A percentile compares a stretch with the other conserved stretches of the same genome.
Evolutionary conservation across 1,140 invertebrate species (phyloP).

Genomic region (Heliconius hewitsoni): DNA sequence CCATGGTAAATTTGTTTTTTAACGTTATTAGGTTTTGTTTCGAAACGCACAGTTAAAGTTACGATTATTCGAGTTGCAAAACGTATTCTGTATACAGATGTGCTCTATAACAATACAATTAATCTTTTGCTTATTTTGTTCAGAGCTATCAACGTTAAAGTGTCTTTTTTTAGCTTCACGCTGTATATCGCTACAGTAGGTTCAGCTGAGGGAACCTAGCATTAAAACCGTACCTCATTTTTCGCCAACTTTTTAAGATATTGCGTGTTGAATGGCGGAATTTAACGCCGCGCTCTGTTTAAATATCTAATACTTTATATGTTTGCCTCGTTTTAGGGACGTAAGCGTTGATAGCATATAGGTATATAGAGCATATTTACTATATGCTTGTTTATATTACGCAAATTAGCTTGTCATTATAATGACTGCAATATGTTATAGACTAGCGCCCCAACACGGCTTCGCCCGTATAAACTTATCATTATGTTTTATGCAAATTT

Average conservation of each 20-base stretch:
- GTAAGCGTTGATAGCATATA: too few species aligned
- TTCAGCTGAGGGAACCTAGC: too few species aligned
- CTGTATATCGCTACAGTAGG: too few species aligned
- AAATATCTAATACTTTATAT: too few species aligned
- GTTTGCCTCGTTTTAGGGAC: neutral
- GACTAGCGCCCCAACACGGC: neutral
- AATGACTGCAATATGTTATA: neutral
- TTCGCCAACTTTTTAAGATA: too few species aligned
- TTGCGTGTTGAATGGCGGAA: too few species aligned
- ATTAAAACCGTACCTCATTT: too few species aligned
- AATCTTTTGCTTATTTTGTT: constrained; percentile 8
- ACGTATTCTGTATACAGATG: constrained; percentile 15
- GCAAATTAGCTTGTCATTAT: neutral
- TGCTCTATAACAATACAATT: constrained; percentile 1
- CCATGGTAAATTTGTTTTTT: constrained; percentile 34
- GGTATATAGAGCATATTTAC: too few species aligned
- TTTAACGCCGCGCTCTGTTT: too few species aligned
- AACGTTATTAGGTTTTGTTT: constrained; percentile 38
- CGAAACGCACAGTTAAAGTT: constrained; percentile 32
- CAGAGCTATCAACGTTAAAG: neutral
- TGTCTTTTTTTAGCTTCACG: neutral
- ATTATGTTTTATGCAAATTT: too few species aligned
- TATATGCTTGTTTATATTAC: neutral
- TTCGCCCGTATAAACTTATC: too few species aligned
- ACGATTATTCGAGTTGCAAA: constrained; percentile 22